phyloP scores from a whole-genome alignment of 2,888 invertebrate species.

The Heliconius charithonia region DNA sequence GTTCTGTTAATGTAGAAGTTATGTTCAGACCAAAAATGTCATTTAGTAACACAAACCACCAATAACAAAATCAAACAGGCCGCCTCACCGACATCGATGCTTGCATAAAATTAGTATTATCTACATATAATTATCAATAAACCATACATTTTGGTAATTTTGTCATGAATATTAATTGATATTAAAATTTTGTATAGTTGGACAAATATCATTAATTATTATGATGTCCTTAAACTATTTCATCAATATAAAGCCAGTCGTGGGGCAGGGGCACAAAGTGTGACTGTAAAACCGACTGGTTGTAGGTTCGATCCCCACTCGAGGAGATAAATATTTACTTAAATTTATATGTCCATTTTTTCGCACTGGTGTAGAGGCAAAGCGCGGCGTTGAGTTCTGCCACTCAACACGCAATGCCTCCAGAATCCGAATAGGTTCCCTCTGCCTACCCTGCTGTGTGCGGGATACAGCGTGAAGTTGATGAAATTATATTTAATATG shows the following conservation, averaged over 20 bases:
- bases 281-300: too few species aligned
- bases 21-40: not conserved
- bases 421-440: too few species aligned
- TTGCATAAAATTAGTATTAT: slow-evolving; percentile 18
- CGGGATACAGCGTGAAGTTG: too few species aligned
- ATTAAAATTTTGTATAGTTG: slow-evolving; percentile 3
- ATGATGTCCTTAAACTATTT: not conserved
- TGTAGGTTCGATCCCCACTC: too few species aligned
- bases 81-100: slow-evolving; percentile 5
- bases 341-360: too few species aligned
- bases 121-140: slow-evolving; percentile 3
- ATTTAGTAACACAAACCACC: not conserved
- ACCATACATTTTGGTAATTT: slow-evolving; percentile 7
- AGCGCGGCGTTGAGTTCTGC: too few species aligned
- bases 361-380: too few species aligned
- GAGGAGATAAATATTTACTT: too few species aligned
- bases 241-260: not conserved
- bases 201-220: not conserved
- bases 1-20: not conserved
- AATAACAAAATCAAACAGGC: not conserved
- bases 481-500: slow-evolving; percentile 6
- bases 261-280: too few species aligned
- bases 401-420: too few species aligned
- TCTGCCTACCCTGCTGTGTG: too few species aligned
- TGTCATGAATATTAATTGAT: slow-evolving; percentile 9